phyloP scores from a whole-genome alignment of 2,797 vertebrate genomes.

The Chelon labrosus region DNA sequence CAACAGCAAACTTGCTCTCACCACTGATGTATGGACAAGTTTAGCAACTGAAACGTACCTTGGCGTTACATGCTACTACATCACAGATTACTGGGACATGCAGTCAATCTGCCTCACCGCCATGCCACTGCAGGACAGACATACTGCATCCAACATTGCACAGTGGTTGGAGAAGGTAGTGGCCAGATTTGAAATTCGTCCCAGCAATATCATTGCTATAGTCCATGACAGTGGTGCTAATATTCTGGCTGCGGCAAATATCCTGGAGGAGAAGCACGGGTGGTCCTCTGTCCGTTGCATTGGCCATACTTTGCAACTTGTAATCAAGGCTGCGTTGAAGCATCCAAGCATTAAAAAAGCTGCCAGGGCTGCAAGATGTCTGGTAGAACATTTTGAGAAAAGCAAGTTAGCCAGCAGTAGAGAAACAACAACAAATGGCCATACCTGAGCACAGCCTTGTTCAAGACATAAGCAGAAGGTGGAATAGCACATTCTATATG shows the following conservation, averaged over 20 bases:
- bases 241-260: constrained; percentile 19
- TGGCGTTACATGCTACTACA: neutral
- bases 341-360: constrained; percentile 27
- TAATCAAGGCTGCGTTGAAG: constrained; percentile 26
- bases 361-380: constrained; percentile 20
- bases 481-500: neutral
- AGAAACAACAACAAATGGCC: neutral
- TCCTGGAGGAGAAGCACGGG: constrained; percentile 33
- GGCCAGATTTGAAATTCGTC: neutral
- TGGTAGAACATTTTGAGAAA: neutral
- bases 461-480: neutral
- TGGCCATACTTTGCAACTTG: constrained; percentile 39
- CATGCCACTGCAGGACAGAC: constrained; percentile 42
- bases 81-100: constrained; percentile 3
- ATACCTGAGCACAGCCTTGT: neutral
- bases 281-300: constrained; percentile 30
- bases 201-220: no score
- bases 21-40: constrained; percentile 1
- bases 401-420: neutral
- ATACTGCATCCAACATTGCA: constrained; percentile 34
- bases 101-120: constrained; percentile 28
- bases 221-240: no score
- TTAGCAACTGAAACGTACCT: constrained; percentile 7
- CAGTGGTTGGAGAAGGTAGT: constrained; percentile 14
- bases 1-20: neutral